Evolutionary conservation across 2,888 invertebrate genomes (phyloP).

Genomic region (Podabrus alpinus): DNA sequence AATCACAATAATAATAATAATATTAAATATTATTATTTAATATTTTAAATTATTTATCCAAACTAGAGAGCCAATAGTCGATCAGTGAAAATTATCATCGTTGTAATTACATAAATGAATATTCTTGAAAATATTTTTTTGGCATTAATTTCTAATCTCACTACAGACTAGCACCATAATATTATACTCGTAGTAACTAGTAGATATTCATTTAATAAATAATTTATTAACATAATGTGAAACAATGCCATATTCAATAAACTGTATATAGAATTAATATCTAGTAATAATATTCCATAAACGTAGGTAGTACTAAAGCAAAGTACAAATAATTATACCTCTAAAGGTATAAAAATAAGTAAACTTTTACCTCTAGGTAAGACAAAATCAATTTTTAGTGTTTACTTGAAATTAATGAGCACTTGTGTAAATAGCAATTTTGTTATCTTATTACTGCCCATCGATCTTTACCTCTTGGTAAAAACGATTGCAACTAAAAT

Average conservation of each 20-base stretch:
- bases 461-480: slow-evolving; percentile 14
- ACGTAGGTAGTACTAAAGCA: not conserved
- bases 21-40: too few species aligned
- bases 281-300: not conserved
- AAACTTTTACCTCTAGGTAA: not conserved
- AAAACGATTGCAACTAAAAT: slow-evolving; percentile 26
- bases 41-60: too few species aligned
- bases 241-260: not conserved
- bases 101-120: too few species aligned
- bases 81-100: too few species aligned
- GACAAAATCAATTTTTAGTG: not conserved
- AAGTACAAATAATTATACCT: not conserved
- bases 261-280: not conserved
- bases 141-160: not conserved
- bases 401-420: not conserved
- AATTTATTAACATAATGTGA: not conserved
- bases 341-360: not conserved
- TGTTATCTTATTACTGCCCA: slow-evolving; percentile 20
- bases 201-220: not conserved
- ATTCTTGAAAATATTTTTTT: not conserved
- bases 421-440: slow-evolving; percentile 1
- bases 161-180: not conserved
- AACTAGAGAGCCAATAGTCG: too few species aligned
- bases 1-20: too few species aligned
- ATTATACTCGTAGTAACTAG: too few species aligned